Evolutionary conservation across 2,113 vertebrate species (phyloP).

Genomic region (Hypanus sabinus): DNA sequence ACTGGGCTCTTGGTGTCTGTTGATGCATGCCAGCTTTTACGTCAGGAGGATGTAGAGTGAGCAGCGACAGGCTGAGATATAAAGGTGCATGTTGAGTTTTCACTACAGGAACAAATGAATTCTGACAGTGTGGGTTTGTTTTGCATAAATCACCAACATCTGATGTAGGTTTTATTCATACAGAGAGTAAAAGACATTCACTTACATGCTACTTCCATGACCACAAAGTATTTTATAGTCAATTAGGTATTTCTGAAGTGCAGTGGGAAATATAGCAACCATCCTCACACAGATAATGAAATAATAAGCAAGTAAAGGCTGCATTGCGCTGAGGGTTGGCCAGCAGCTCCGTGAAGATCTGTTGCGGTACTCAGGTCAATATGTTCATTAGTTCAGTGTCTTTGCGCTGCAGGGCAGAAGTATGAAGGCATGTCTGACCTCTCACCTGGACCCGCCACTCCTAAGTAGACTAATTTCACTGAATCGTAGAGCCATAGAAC

Average conservation of each 20-base stretch:
- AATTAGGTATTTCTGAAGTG: background rate
- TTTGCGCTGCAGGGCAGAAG: too few species aligned
- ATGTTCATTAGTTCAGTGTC: too few species aligned
- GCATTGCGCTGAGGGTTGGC: too few species aligned
- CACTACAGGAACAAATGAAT: slow-evolving; percentile 1
- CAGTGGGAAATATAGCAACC: background rate
- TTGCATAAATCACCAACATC: slow-evolving; percentile 10
- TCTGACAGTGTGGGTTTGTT: background rate
- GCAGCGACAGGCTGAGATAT: background rate
- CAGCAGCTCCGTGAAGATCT: too few species aligned
- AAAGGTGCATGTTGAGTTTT: slow-evolving; percentile 1
- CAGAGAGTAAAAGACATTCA: background rate
- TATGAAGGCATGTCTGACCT: too few species aligned
- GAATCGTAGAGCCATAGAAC: too few species aligned
- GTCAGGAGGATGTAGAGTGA: background rate
- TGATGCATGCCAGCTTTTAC: background rate
- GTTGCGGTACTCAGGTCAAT: too few species aligned
- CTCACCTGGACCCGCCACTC: too few species aligned
- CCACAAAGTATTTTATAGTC: background rate
- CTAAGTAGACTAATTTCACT: too few species aligned
- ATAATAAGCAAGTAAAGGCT: background rate
- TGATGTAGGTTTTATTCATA: background rate
- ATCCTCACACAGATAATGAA: background rate
- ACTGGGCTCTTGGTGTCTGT: background rate
- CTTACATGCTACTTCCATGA: background rate